Base-by-base conservation (phyloP, 2,797 vertebrate species). In the Anas bahamensis region DNA sequence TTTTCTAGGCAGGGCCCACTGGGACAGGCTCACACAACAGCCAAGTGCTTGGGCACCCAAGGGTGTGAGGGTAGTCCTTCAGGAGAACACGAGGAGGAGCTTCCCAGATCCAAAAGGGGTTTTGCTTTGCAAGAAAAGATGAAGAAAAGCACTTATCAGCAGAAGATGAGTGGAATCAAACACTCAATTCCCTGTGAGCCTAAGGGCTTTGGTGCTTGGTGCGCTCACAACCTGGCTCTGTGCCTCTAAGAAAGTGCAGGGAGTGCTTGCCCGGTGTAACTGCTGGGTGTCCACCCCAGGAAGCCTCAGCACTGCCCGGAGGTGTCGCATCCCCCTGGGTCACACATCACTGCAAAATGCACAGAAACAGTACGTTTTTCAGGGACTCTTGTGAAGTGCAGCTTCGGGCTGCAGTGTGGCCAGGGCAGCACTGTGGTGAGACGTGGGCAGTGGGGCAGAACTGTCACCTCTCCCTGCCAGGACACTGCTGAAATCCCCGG, bases 371-470 rank as follows among this genome's bases (percentile, higher is more conserved):
- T 31, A 7, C 6, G 21, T 22, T 46, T 46, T 46, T 59, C 17
- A 9, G 37, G 26, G 29, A 12, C 60, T 78, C 60, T 24, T 63
- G 26, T 74, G 73, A 56, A 53, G 41, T 17, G 13, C 63, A 71
- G 44, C 39, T 39, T 15, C 0, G 0, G 39, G n/a, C 35, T 75
- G 78, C n/a, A 44, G 29, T 2, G 0, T 14, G 28, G 63, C 31
- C 33, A 8, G 29, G 44, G 52, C 46, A 50, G 68, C 13, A 5
- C 19, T 1, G 0, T 28, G 28, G 31, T 56, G 39, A 61, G 55
- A 39, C 4, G 0, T 14, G 13, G 3, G 65, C 11, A 23, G 8
- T 14, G 29, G 39, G 52, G 6, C 23, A 42, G 55, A 65, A n/a
- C 31, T 59, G 64, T 26, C 56, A 4, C 31, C 17, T 7, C 22